These are phyloP conservation scores for Willowsia nigromaculata DNA, from an alignment of 2,888 invertebrate species.

Conservation along the genomic window DNA sequence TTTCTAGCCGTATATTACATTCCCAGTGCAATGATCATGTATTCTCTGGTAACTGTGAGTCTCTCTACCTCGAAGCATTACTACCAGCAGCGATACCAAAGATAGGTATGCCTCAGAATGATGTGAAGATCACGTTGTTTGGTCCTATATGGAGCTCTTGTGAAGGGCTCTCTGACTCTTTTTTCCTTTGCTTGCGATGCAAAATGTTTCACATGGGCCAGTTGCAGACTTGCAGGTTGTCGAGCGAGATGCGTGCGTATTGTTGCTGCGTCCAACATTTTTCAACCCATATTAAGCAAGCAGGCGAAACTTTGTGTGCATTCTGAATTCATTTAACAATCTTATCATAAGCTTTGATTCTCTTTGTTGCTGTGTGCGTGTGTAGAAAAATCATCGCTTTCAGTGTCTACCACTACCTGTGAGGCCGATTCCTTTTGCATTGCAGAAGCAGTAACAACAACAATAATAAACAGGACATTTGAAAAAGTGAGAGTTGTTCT, in stretches of 20 bases:
- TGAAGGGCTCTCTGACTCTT: constrained; percentile 46
- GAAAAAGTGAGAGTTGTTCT: constrained; percentile 57
- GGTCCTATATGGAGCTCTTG: constrained; percentile 40
- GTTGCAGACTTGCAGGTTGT: constrained; percentile 68
- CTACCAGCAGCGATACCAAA: neutral
- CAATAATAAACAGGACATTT: constrained; percentile 46
- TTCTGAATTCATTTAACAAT: too few relatives aligned
- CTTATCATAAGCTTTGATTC: neutral
- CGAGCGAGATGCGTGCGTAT: constrained; percentile 47
- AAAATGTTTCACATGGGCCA: constrained; percentile 67
- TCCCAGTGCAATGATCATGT: neutral
- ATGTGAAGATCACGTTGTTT: constrained; percentile 40
- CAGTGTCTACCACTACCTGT: neutral
- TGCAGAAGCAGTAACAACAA: neutral
- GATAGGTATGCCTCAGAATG: neutral
- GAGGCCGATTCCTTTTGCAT: constrained; percentile 30
- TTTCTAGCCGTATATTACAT: neutral
- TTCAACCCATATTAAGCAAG: neutral
- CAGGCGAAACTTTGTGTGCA: too few relatives aligned
- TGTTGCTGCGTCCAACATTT: constrained; percentile 23
- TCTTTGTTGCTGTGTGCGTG: constrained; percentile 34
- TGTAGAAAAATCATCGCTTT: neutral
- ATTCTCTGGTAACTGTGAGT: constrained; percentile 9
- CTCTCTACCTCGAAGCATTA: neutral
- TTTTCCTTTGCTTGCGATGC: constrained; percentile 11